Conservation (phyloP, 2,113 vertebrate species). For the Chiloscyllium plagiosum region DNA sequence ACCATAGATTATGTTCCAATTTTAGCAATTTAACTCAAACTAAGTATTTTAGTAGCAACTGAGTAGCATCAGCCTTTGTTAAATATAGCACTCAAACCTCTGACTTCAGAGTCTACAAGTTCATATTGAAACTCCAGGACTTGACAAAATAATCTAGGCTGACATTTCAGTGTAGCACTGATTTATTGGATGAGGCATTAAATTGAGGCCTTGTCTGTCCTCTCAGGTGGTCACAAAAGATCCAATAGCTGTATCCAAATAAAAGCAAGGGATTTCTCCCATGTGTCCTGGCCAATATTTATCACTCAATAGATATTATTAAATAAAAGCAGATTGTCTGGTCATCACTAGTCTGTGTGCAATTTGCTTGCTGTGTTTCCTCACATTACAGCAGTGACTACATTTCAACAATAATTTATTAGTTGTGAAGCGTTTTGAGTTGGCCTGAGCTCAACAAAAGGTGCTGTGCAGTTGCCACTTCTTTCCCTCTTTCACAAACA, state of each 20-base stretch:
- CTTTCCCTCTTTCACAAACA: not conserved
- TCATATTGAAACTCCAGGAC: not conserved
- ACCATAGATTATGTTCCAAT: not conserved
- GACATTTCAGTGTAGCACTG: not conserved
- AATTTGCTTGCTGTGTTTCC: not conserved
- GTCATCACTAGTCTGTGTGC: not conserved
- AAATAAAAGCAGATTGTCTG: not conserved
- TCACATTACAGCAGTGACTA: not conserved
- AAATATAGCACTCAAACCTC: not conserved
- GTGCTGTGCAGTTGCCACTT: not conserved
- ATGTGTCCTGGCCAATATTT: not conserved
- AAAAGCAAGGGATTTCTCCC: not conserved
- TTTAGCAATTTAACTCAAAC: not conserved
- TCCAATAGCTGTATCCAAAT: not conserved
- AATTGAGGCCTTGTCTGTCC: not conserved
- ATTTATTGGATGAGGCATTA: not conserved
- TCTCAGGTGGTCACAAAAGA: not conserved
- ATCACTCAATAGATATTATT: not conserved
- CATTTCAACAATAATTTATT: not conserved
- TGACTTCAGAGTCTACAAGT: not conserved
- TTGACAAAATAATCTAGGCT: not conserved
- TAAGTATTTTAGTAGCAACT: not conserved
- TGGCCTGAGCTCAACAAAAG: not conserved
- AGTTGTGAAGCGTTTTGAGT: not conserved
- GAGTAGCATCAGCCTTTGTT: not conserved